Percentiles rank a stretch among this genome's conserved stretches.
These are phyloP conservation scores for Drosophila funebris DNA, from an alignment of 1,140 invertebrate species.

Conservation along the genomic window DNA sequence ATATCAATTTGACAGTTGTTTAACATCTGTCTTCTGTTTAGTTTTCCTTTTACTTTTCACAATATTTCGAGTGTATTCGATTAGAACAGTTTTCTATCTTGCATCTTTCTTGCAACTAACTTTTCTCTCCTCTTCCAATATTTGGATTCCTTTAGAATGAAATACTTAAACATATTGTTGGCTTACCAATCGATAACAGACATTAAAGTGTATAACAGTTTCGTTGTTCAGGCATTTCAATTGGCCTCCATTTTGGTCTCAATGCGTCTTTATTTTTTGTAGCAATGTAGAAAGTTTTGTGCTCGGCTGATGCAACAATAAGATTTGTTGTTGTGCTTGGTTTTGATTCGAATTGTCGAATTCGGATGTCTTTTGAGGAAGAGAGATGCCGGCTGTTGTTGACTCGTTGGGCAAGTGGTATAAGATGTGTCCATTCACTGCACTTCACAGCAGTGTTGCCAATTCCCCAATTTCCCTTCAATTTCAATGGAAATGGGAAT, in stretches of 20 bases:
- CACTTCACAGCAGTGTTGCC: not conserved
- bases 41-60: too few relatives aligned
- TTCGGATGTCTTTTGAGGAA: not conserved
- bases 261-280: not conserved
- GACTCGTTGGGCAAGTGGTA: conserved; percentile 27
- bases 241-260: not conserved
- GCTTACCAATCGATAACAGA: too few relatives aligned
- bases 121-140: too few relatives aligned
- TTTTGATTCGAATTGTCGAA: conserved; percentile 42
- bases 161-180: too few relatives aligned
- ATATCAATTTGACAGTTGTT: too few relatives aligned
- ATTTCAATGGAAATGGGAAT: not conserved
- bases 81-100: too few relatives aligned
- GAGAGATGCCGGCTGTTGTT: not conserved
- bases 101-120: too few relatives aligned
- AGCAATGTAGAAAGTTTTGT: conserved; percentile 23
- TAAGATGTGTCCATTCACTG: conserved; percentile 32
- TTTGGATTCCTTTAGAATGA: too few relatives aligned
- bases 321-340: conserved; percentile 48
- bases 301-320: conserved; percentile 19
- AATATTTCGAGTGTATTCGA: too few relatives aligned
- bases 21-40: too few relatives aligned
- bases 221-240: not conserved
- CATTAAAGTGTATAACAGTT: not conserved
- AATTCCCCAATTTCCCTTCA: not conserved